Percentiles rank a stretch among this genome's conserved stretches.
phyloP scores from a whole-genome alignment of 2,888 invertebrate genomes.

The Lycocerus yunnanus region DNA sequence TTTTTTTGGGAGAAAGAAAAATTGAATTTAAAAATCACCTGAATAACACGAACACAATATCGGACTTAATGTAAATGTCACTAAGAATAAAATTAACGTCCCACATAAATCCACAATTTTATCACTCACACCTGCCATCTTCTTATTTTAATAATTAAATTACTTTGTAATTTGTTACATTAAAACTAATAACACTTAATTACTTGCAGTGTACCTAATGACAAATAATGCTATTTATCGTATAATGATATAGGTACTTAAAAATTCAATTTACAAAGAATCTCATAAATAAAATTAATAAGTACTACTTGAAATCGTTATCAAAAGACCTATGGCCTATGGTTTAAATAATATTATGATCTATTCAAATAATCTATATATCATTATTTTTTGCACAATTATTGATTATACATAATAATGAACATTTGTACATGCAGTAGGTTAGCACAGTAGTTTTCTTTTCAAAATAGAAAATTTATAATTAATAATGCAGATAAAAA shows the following conservation, averaged over 20 bases:
- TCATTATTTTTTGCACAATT: constrained; percentile 1
- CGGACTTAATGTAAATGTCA: background rate
- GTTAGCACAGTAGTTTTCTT: background rate
- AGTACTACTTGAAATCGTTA: constrained; percentile 8
- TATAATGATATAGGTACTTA: background rate
- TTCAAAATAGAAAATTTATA: background rate
- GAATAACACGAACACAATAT: background rate
- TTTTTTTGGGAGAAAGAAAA: background rate
- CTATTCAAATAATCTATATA: constrained; percentile 2
- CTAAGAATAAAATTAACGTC: background rate
- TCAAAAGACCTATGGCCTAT: constrained; percentile 12
- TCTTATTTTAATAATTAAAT: background rate
- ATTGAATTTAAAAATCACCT: background rate
- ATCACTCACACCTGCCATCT: background rate
- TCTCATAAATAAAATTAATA: background rate
- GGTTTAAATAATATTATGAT: constrained; percentile 5
- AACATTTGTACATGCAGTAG: background rate
- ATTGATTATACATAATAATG: background rate
- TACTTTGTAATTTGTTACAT: background rate
- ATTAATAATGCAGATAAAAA: background rate
- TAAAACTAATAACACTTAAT: constrained; percentile 1
- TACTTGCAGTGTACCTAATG: background rate
- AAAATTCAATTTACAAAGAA: constrained; percentile 2
- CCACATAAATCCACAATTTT: background rate
- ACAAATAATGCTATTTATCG: background rate